Evolutionary conservation across 2,113 vertebrate genomes (phyloP), one percentile per base, ranked within the genome.

Genomic region (Enhydra lutris): DNA sequence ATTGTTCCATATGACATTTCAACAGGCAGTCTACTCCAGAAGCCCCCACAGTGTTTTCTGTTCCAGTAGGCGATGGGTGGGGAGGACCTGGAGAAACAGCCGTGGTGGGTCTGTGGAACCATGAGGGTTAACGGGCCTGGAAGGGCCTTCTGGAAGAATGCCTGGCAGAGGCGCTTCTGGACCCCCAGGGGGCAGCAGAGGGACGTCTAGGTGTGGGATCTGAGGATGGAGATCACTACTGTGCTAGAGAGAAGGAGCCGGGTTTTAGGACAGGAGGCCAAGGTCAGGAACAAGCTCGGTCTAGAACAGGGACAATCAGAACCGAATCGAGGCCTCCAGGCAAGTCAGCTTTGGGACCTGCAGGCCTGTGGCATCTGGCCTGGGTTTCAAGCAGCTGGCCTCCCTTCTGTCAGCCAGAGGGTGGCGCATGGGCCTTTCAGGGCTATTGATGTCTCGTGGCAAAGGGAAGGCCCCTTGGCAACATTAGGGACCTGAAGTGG

Each of bases 41-140:
- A 67, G 42, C 55, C 8, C 20, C 36, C 74, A 34, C 29, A 84
- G 31, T 42, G 4, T 39, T 69, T 67, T 74, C n/a, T 39, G 31
- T n/a, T 36, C 36, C 36, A 34, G 83, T 24, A 84, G 89, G 24
- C 20, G 31, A 2, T 6, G 11, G 6, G 39, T 3, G 71, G 4
- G 2, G 11, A 59, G n/a, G 23, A 15, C 36, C 34, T 17, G 45
- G 67, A 55, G n/a, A 89, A 67, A 45, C 9, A 81, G 79, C 23
- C 6, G 9, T 7, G 52, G 2, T 9, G 10, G 0, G 14, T 31
- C 17, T 67, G 39, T 24, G 13, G 78, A n/a, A 14, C 11, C 1
- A 0, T 2, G 42, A 20, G 74, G 5, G 26, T 24, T 80, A 39
- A 34, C 4, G 2, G 36, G 57, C 39, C 24, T 20, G 52, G 47